These are phyloP conservation scores for Antheraea mylitta DNA, from an alignment of 1,140 invertebrate species.

Conservation along the genomic window DNA sequence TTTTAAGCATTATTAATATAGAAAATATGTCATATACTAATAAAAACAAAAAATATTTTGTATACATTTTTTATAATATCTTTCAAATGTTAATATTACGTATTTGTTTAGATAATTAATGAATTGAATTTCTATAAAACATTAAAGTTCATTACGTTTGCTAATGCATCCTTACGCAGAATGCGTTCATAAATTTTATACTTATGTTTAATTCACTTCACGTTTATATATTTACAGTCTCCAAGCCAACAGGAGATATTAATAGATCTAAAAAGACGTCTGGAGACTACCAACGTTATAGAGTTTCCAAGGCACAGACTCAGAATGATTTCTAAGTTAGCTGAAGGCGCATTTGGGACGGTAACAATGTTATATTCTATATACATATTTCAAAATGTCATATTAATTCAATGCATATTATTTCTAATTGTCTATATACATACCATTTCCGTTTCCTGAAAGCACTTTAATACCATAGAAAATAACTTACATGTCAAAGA, in stretches of 20 bases:
- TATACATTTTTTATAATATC: no score
- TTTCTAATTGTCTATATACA: no score
- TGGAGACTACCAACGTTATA: constrained; percentile 85
- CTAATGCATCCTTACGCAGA: neutral
- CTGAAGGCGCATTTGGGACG: constrained; percentile 94
- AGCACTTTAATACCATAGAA: no score
- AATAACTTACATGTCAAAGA: no score
- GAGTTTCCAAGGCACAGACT: constrained; percentile 93
- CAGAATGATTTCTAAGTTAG: constrained; percentile 92
- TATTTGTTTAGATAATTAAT: neutral
- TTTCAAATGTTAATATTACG: no score
- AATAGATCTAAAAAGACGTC: constrained; percentile 83
- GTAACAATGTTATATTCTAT: constrained; percentile 75
- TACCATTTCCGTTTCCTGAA: no score
- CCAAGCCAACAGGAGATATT: constrained; percentile 86
- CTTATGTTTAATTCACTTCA: neutral
- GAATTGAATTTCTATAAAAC: neutral
- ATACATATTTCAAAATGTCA: no score
- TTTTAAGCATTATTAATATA: no score
- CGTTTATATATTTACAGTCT: constrained; percentile 78
- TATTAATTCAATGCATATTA: no score
- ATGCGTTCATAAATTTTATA: neutral
- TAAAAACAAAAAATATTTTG: no score
- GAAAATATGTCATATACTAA: no score
- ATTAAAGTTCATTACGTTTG: neutral